Conservation (phyloP, 2,888 invertebrate genomes). For the Catotricha subobsoleta region DNA sequence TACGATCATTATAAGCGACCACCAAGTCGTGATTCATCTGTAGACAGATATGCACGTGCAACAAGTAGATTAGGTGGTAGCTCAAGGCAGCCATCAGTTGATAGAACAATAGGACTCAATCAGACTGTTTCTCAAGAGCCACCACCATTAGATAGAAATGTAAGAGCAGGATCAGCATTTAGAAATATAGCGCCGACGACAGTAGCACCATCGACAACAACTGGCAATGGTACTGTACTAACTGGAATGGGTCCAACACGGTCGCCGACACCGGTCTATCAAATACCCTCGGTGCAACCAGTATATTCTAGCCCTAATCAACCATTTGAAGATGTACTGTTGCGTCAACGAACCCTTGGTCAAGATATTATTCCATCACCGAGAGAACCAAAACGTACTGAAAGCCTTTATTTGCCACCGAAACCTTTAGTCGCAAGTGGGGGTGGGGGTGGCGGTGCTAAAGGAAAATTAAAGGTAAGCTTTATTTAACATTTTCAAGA, state of each 20-base stretch:
- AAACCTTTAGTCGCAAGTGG: slow-evolving; percentile 33
- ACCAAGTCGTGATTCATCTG: slow-evolving; percentile 72
- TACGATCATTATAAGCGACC: slow-evolving; percentile 89
- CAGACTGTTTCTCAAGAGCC: too few relatives aligned
- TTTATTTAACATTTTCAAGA: too few relatives aligned
- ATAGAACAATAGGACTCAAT: slow-evolving; percentile 37
- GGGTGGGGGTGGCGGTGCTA: slow-evolving; percentile 29
- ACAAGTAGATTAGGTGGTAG: slow-evolving; percentile 40
- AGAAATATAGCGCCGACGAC: slow-evolving; percentile 32
- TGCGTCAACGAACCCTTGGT: slow-evolving; percentile 62
- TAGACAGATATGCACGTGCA: slow-evolving; percentile 61
- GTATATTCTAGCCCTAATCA: slow-evolving; percentile 30
- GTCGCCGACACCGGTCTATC: slow-evolving; percentile 35
- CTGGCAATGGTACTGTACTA: slow-evolving; percentile 47
- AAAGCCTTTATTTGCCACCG: slow-evolving; percentile 61
- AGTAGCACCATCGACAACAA: slow-evolving; percentile 15
- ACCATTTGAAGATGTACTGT: slow-evolving; percentile 66
- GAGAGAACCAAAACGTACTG: slow-evolving; percentile 77
- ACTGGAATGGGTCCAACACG: slow-evolving; percentile 24
- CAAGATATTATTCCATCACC: slow-evolving; percentile 80
- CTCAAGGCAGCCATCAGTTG: slow-evolving; percentile 64
- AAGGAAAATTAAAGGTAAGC: slow-evolving; percentile 13
- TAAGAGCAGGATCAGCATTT: slow-evolving; percentile 36
- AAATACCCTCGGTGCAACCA: slow-evolving; percentile 20
- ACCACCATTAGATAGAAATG: slow-evolving; percentile 31